A percentile compares a stretch with the other conserved stretches of the same genome.
phyloP scores from a whole-genome alignment of 2,797 vertebrate genomes.

The Helarctos malayanus region DNA sequence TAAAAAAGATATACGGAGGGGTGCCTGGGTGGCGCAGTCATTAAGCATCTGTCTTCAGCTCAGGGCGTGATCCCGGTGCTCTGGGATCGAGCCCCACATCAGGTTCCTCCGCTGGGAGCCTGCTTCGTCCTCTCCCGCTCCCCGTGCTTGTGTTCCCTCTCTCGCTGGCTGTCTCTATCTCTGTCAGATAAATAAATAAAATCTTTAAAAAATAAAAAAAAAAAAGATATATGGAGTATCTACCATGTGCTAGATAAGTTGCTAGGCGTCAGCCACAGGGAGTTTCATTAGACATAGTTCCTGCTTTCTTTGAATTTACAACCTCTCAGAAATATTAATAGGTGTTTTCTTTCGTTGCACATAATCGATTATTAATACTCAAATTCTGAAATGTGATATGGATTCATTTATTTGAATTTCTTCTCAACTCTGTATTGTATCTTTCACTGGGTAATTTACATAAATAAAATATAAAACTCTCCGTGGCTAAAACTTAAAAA shows the following conservation, averaged over 20 bases:
- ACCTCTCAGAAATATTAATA: neutral
- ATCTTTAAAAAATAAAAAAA: neutral
- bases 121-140: too few relatives aligned
- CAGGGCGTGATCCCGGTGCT: too few relatives aligned
- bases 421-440: neutral
- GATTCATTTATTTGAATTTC: conserved; percentile 33
- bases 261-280: neutral
- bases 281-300: neutral
- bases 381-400: conserved; percentile 45
- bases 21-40: too few relatives aligned
- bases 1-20: neutral
- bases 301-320: conserved; percentile 24
- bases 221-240: neutral
- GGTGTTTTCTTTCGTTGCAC: conserved; percentile 3
- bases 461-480: conserved; percentile 46
- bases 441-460: conserved; percentile 18
- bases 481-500: conserved; percentile 5
- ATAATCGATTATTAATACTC: neutral
- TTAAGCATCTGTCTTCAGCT: too few relatives aligned
- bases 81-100: too few relatives aligned
- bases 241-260: neutral
- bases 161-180: too few relatives aligned
- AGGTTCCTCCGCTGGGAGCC: too few relatives aligned
- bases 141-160: too few relatives aligned
- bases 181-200: too few relatives aligned